Conservation (phyloP, 2,797 vertebrate species). For the Pteropus rufus region DNA sequence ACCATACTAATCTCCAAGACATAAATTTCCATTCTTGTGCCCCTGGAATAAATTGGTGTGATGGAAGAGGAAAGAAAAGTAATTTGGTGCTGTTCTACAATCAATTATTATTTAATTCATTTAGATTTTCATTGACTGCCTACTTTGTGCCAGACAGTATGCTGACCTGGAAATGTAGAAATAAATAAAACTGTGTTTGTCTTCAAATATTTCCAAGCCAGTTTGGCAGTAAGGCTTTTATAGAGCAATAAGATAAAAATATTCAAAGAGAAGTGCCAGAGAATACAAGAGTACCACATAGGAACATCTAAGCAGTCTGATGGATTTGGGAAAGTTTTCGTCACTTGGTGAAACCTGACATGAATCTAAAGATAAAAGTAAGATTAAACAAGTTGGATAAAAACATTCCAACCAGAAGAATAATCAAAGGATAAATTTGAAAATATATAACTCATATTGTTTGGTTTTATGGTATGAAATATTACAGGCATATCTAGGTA, state of each 20-base stretch:
- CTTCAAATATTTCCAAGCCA: not conserved
- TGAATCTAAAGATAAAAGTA: not conserved
- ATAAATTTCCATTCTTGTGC: not conserved
- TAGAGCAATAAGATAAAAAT: not conserved
- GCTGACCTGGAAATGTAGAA: not conserved
- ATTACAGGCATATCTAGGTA: not conserved
- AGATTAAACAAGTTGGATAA: not conserved
- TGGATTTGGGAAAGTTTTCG: not conserved
- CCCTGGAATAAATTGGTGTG: not conserved
- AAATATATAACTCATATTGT: not conserved
- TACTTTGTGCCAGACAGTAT: not conserved
- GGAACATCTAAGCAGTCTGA: not conserved
- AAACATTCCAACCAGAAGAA: not conserved
- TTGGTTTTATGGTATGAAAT: not conserved
- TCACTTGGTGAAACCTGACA: not conserved
- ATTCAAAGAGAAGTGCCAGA: not conserved
- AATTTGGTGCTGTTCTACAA: not conserved
- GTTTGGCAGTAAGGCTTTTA: not conserved
- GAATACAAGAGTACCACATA: not conserved
- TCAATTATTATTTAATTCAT: not conserved
- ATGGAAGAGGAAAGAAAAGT: not conserved
- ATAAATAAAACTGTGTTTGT: not conserved
- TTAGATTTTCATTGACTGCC: not conserved
- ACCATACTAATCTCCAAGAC: accelerated
- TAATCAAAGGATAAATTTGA: not conserved